A percentile compares a stretch with the other conserved stretches of the same genome.
phyloP scores from a whole-genome alignment of 2,888 invertebrate species.

The Platycheirus rosarum region DNA sequence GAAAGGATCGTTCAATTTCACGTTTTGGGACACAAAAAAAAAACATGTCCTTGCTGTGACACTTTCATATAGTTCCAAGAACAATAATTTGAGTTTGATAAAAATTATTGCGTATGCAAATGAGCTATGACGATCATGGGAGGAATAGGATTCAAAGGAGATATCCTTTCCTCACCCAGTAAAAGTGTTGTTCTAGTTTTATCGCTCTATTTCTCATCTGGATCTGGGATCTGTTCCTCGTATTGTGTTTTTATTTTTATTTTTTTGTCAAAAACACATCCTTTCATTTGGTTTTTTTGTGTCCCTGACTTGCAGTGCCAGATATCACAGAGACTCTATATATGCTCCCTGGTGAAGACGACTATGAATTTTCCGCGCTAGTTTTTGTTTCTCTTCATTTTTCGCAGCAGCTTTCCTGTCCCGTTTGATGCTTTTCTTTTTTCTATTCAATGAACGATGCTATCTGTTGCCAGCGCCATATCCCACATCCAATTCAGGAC shows the following conservation, averaged over 20 bases:
- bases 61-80: conserved; percentile 41
- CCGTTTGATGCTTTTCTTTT: conserved; percentile 41
- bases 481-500: conserved; percentile 46
- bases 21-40: conserved; percentile 34
- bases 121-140: conserved; percentile 40
- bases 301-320: conserved; percentile 27
- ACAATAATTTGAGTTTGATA: conserved; percentile 18
- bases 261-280: conserved; percentile 15
- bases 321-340: conserved; percentile 44
- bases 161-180: conserved; percentile 41
- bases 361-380: conserved; percentile 67
- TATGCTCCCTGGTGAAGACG: conserved; percentile 41
- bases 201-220: conserved; percentile 60
- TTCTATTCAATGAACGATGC: conserved; percentile 28
- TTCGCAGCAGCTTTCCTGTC: conserved; percentile 14
- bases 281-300: conserved; percentile 19
- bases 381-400: conserved; percentile 23
- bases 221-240: conserved; percentile 4
- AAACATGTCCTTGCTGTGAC: conserved; percentile 16
- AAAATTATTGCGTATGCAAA: conserved; percentile 48
- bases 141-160: conserved; percentile 31
- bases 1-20: conserved; percentile 39
- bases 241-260: conserved; percentile 6
- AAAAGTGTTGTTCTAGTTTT: conserved; percentile 61
- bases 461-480: conserved; percentile 38